Evolutionary conservation across 2,888 invertebrate genomes (phyloP).

Genomic region (Drosophila mettleri): DNA sequence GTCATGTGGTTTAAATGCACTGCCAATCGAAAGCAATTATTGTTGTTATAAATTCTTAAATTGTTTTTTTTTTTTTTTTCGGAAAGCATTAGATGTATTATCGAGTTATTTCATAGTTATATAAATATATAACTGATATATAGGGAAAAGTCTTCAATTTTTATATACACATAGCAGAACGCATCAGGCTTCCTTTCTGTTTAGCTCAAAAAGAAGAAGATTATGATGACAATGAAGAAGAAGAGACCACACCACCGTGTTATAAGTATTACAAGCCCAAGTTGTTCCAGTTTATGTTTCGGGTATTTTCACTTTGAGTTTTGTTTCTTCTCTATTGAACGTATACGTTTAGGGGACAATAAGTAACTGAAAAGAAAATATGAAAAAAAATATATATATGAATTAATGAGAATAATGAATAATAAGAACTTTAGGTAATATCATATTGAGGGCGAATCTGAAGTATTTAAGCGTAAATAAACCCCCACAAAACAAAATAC

Average conservation of each 20-base stretch:
- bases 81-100: neutral
- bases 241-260: slow-evolving; percentile 40
- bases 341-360: slow-evolving; percentile 80
- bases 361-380: slow-evolving; percentile 59
- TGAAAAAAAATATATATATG: slow-evolving; percentile 27
- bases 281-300: slow-evolving; percentile 14
- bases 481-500: slow-evolving; percentile 1
- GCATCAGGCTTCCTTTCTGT: slow-evolving; percentile 9
- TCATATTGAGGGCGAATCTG: slow-evolving; percentile 21
- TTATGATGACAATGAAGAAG: neutral
- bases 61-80: neutral
- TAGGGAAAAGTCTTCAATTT: slow-evolving; percentile 2
- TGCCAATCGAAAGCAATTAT: slow-evolving; percentile 36
- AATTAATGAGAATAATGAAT: slow-evolving; percentile 1
- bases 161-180: neutral
- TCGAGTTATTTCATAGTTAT: neutral
- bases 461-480: slow-evolving; percentile 11
- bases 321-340: slow-evolving; percentile 32
- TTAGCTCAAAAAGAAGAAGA: neutral
- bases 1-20: slow-evolving; percentile 26
- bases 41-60: slow-evolving; percentile 5
- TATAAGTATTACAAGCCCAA: slow-evolving; percentile 32
- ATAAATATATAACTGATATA: neutral
- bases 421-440: slow-evolving; percentile 24
- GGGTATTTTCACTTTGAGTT: slow-evolving; percentile 12